A percentile compares a stretch with the other conserved stretches of the same genome.
Conservation (phyloP, 2,888 invertebrate species). For the Silvanus unidentatus region DNA sequence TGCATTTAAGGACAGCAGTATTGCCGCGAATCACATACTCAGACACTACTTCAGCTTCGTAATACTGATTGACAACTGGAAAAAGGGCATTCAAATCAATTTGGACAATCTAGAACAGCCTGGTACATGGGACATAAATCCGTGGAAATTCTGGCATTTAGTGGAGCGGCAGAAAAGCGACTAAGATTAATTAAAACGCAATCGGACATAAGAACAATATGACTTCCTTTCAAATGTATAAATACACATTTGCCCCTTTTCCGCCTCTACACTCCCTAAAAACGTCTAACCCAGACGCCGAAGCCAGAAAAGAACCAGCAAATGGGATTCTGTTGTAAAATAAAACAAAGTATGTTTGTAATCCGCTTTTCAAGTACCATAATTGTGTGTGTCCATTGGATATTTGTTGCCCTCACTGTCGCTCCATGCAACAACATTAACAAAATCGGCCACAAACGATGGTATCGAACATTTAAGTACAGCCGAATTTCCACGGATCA, state of each 20-base stretch:
- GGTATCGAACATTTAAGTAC: slow-evolving; percentile 85
- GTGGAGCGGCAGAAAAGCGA: slow-evolving; percentile 3
- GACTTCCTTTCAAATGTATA: too few species aligned
- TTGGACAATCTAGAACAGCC: slow-evolving; percentile 20
- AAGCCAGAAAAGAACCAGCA: neutral
- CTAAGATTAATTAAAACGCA: slow-evolving; percentile 5
- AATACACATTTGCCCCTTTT: neutral
- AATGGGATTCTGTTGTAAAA: neutral
- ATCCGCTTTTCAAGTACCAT: slow-evolving; percentile 46
- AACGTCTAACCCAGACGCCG: neutral
- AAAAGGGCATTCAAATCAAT: slow-evolving; percentile 13
- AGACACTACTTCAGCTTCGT: slow-evolving; percentile 77
- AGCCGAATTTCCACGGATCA: slow-evolving; percentile 82
- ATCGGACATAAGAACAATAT: neutral
- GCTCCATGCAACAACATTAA: slow-evolving; percentile 78
- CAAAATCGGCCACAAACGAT: slow-evolving; percentile 86
- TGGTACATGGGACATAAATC: slow-evolving; percentile 13
- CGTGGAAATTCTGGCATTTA: slow-evolving; percentile 22
- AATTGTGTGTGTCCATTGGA: slow-evolving; percentile 53
- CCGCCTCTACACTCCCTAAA: neutral
- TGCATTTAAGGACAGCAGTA: slow-evolving; percentile 81
- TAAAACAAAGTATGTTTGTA: neutral
- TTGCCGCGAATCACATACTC: slow-evolving; percentile 87
- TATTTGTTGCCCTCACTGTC: slow-evolving; percentile 75
- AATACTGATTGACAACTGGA: slow-evolving; percentile 84